Evolutionary conservation across 2,113 vertebrate species (phyloP).

Genomic region (Symphodus melops): DNA sequence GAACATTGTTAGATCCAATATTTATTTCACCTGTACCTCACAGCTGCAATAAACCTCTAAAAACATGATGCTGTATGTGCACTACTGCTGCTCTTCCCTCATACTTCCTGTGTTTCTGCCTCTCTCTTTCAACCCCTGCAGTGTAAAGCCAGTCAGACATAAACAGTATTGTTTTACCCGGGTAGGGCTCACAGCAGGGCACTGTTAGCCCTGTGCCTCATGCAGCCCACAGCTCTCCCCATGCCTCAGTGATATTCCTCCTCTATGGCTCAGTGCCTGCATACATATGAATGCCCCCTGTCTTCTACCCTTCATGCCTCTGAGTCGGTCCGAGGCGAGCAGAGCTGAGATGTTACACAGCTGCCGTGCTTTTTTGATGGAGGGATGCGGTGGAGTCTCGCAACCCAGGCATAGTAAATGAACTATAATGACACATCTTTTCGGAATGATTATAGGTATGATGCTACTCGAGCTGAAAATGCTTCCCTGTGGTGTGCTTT

Average conservation of each 20-base stretch:
- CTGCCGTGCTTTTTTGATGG: constrained; percentile 42
- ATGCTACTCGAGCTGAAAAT: constrained; percentile 37
- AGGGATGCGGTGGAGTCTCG: constrained; percentile 18
- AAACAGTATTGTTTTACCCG: constrained; percentile 80
- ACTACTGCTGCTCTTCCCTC: not conserved
- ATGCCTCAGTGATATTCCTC: constrained; percentile 69
- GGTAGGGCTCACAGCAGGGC: constrained; percentile 74
- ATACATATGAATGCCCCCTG: constrained; percentile 77
- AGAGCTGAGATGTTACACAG: constrained; percentile 58
- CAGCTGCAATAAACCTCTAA: not conserved
- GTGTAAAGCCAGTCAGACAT: constrained; percentile 78
- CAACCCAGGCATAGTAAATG: constrained; percentile 39
- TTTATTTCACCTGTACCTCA: constrained; percentile 21
- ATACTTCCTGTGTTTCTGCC: constrained; percentile 19
- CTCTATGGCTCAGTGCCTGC: constrained; percentile 69
- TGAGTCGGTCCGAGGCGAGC: constrained; percentile 59
- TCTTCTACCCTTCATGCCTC: constrained; percentile 73
- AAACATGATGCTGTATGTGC: not conserved
- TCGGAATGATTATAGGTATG: constrained; percentile 57
- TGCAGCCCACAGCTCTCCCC: constrained; percentile 71
- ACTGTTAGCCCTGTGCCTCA: constrained; percentile 66
- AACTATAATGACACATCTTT: constrained; percentile 55
- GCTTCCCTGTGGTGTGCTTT: constrained; percentile 45
- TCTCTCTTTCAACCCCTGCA: constrained; percentile 51
- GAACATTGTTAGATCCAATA: not conserved